Conservation (phyloP, 2,888 invertebrate species). For the Tortricodes alternella region DNA sequence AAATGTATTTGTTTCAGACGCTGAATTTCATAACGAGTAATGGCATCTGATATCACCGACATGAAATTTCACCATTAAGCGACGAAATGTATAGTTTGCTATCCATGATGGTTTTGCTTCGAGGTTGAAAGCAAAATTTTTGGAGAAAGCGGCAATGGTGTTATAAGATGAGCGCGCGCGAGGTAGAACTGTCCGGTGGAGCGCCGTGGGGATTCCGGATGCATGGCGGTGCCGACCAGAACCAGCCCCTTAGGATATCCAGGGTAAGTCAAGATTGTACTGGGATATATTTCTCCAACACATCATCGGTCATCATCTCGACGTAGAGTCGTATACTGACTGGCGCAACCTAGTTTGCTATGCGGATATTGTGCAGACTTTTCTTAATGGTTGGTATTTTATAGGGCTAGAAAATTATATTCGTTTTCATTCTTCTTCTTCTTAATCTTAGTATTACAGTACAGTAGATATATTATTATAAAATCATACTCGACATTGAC, state of each 20-base stretch:
- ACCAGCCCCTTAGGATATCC: slow-evolving; percentile 90
- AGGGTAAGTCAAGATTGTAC: slow-evolving; percentile 86
- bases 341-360: too few relatives aligned
- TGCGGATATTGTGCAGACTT: too few relatives aligned
- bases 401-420: too few relatives aligned
- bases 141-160: slow-evolving; percentile 53
- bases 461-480: too few relatives aligned
- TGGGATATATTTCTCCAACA: neutral
- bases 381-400: too few relatives aligned
- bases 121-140: slow-evolving; percentile 34
- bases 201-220: slow-evolving; percentile 95
- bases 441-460: too few relatives aligned
- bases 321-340: neutral
- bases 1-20: slow-evolving; percentile 54
- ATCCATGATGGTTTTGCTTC: slow-evolving; percentile 45
- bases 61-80: slow-evolving; percentile 43
- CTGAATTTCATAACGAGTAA: neutral
- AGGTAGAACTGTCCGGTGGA: slow-evolving; percentile 90
- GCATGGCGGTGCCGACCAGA: slow-evolving; percentile 91
- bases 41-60: slow-evolving; percentile 13
- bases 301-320: neutral
- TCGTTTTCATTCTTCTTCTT: too few relatives aligned
- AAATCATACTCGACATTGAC: too few relatives aligned
- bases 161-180: slow-evolving; percentile 85
- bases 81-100: slow-evolving; percentile 37